A percentile compares a stretch with the other conserved stretches of the same genome.
Evolutionary conservation across 1,140 invertebrate species (phyloP).

Genomic region (Phenacoccus solenopsis): DNA sequence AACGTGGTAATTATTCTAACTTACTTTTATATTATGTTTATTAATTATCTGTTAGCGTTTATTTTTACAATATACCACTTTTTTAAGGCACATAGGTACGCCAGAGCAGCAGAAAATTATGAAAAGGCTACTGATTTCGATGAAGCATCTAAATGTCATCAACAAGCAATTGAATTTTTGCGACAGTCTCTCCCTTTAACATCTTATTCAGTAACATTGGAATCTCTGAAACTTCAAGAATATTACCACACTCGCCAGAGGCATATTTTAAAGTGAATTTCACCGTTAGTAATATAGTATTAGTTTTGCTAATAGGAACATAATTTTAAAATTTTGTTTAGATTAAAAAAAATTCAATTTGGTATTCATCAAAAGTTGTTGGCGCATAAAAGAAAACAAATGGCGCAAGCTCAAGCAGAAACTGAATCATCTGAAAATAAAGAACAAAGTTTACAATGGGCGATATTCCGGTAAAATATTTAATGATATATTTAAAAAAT

Average conservation of each 20-base stretch:
- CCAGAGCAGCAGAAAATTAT: background rate
- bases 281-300: background rate
- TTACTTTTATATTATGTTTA: too few relatives aligned
- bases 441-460: background rate
- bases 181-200: background rate
- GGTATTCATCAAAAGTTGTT: background rate
- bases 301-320: background rate
- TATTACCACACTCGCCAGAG: background rate
- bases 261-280: background rate
- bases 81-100: background rate
- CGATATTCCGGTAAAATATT: background rate
- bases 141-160: background rate
- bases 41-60: too few relatives aligned
- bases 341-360: background rate
- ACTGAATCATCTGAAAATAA: background rate
- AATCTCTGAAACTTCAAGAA: background rate
- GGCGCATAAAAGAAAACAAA: background rate
- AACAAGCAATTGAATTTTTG: background rate
- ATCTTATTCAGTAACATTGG: background rate
- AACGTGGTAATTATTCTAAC: background rate
- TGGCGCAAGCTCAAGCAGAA: background rate
- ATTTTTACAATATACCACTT: background rate
- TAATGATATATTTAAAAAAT: too few relatives aligned
- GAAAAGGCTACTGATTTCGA: background rate
- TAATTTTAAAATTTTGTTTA: background rate